Conservation (phyloP, 2,113 vertebrate species). For the Hemichromis elongatus region DNA sequence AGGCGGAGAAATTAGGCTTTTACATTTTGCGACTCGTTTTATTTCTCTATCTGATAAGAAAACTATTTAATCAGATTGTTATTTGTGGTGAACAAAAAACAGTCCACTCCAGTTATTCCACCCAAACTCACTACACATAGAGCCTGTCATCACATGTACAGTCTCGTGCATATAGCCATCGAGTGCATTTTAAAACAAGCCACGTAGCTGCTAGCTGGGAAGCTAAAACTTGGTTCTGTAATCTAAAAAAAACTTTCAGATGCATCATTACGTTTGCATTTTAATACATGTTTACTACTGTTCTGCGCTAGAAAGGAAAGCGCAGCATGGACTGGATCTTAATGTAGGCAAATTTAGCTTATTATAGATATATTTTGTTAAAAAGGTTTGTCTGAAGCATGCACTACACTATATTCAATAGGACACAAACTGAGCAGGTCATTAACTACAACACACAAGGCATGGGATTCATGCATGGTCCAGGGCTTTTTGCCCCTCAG, state of each 20-base stretch:
- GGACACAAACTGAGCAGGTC: neutral
- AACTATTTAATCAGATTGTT: too few species aligned
- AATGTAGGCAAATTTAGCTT: neutral
- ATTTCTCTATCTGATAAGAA: too few species aligned
- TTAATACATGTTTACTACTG: neutral
- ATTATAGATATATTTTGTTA: neutral
- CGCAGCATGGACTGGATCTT: neutral
- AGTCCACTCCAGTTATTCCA: neutral
- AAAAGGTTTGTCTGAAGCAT: accelerated
- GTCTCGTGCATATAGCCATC: neutral
- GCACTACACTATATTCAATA: neutral
- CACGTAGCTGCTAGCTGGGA: neutral
- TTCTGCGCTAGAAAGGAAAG: accelerated
- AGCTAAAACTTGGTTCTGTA: neutral
- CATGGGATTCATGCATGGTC: neutral
- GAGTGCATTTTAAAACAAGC: neutral
- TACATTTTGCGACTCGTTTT: too few species aligned
- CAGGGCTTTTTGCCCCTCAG: neutral
- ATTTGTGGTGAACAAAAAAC: too few species aligned
- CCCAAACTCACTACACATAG: neutral
- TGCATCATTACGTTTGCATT: neutral
- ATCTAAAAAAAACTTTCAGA: neutral
- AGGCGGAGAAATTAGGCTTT: too few species aligned
- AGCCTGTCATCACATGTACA: neutral
- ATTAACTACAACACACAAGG: neutral